phyloP scores from a whole-genome alignment of 2,113 vertebrate species.

The Plectropomus leopardus region DNA sequence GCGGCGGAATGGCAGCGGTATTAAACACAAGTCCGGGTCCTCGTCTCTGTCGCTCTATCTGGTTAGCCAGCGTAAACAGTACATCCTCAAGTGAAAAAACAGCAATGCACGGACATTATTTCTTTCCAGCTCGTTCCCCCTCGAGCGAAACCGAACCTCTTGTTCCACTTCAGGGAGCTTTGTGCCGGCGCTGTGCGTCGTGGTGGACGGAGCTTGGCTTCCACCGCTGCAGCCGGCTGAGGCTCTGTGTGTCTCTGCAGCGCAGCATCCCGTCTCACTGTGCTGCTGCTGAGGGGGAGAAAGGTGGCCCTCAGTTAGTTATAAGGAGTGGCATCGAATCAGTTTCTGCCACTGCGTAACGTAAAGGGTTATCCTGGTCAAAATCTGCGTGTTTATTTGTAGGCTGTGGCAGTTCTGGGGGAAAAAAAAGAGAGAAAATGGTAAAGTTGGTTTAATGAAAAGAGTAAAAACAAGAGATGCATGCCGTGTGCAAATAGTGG shows the following conservation, averaged over 20 bases:
- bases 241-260: constrained; percentile 65
- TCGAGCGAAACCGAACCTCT: background rate
- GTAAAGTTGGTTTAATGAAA: background rate
- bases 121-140: constrained; percentile 5
- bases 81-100: constrained; percentile 46
- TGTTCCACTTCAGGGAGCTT: constrained; percentile 34
- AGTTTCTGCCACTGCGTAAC: background rate
- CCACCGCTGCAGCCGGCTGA: constrained; percentile 64
- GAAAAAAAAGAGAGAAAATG: background rate
- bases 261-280: constrained; percentile 68
- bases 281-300: constrained; percentile 40
- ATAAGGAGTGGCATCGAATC: constrained; percentile 61
- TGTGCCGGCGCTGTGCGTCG: constrained; percentile 53
- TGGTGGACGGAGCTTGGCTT: constrained; percentile 45
- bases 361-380: background rate
- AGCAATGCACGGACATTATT: background rate
- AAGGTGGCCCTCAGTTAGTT: constrained; percentile 58
- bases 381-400: background rate
- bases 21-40: constrained; percentile 47
- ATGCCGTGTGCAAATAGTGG: background rate
- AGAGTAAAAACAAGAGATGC: background rate
- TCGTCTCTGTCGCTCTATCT: constrained; percentile 42
- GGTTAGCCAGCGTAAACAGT: constrained; percentile 44
- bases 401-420: too few species aligned
- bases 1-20: constrained; percentile 47